Evolutionary conservation across 2,797 vertebrate genomes (phyloP), one percentile per base, ranked within the genome.

Genomic region (Sebastes glaucus): DNA sequence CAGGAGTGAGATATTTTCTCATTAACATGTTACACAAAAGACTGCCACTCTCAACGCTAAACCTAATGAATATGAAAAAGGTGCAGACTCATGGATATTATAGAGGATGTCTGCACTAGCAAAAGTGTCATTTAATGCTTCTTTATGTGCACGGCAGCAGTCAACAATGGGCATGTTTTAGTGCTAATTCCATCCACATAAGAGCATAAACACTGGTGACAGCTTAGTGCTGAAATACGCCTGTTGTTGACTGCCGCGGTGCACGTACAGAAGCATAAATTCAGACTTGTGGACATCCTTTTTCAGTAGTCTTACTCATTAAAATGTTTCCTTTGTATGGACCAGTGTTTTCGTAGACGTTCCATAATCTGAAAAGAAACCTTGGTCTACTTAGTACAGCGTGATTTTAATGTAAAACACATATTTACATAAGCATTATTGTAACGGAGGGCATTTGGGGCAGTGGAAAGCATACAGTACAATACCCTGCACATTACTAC

Each of bases 31-130:
- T 75, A 66, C 75, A 89, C 78, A 89, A 81, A 85, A 85, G 80
- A 71, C 63, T 69, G 23, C 27, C 42, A 71, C 42, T 64, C 49
- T 70, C 57, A 69, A 76, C 35, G 74, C 69, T 83, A 77, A 87
- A 75, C 60, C 82, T 85, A 77, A 89, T 90, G 69, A 90, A 91
- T 90, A 87, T 90, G 78, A 90, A 89, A 84, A 84, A 73, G 73
- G 23, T 61, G 53, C 70, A 73, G 53, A 57, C 56, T 80, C 53
- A 35, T 74, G 72, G 74, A 81, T 84, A 87, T 85, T 86, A 82
- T 28, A 57, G 56, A 75, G 32, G 25, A 65, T 77, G 77, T 83
- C 86, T 87, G 71, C 74, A 74, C 63, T 74, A 78, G 72, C 64
- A 77, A 83, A 82, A 55, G 10, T 38, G 14, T 81, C 69, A 86